These are phyloP conservation scores for Didymodactylos carnosus DNA, from an alignment of 2,888 invertebrate genomes.

Conservation along the genomic window DNA sequence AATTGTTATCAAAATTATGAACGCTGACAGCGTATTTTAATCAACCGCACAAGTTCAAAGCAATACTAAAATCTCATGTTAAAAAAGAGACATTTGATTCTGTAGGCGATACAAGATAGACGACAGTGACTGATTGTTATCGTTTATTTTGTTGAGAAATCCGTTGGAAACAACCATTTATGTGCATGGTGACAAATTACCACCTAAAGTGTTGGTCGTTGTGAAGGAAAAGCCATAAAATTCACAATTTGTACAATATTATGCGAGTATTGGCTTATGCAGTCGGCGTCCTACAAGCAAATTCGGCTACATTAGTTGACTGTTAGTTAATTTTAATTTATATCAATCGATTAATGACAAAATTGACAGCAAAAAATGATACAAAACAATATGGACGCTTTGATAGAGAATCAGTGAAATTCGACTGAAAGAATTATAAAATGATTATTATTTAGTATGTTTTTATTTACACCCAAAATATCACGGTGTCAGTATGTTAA, in stretches of 20 bases:
- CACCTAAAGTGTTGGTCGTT: no score
- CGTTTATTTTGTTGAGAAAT: background rate
- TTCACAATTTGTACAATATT: background rate
- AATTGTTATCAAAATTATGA: background rate
- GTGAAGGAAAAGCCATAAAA: no score
- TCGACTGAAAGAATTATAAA: no score
- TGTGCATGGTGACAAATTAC: no score
- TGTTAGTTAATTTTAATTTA: background rate
- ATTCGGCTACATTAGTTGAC: background rate
- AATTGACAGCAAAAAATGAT: background rate
- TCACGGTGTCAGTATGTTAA: no score
- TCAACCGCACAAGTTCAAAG: background rate
- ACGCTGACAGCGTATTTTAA: background rate
- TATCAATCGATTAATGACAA: background rate
- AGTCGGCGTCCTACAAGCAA: background rate
- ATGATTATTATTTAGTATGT: no score
- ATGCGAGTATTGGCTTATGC: background rate
- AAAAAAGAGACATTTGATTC: background rate
- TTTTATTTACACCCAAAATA: no score
- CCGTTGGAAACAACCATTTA: background rate
- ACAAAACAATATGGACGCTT: background rate
- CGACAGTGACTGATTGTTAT: background rate
- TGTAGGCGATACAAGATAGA: background rate
- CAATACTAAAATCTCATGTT: background rate
- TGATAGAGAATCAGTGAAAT: background rate